phyloP scores from a whole-genome alignment of 2,797 vertebrate genomes.

The Menidia menidia region DNA sequence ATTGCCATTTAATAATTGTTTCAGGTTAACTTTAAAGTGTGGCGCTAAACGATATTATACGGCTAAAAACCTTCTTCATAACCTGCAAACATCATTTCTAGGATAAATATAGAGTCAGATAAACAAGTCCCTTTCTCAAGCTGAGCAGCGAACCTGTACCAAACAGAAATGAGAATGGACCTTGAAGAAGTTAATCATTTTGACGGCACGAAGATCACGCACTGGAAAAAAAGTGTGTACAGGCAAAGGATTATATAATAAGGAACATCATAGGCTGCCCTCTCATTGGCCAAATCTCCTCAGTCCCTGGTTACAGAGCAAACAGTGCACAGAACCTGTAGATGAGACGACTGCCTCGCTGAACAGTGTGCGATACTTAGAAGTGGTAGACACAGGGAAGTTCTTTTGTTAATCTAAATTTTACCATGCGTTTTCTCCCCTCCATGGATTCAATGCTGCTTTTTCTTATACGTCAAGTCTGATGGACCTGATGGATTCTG shows the following conservation, averaged over 20 bases:
- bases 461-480: background rate
- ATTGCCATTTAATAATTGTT: constrained; percentile 42
- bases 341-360: constrained; percentile 28
- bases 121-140: constrained; percentile 19
- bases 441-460: background rate
- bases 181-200: constrained; percentile 12
- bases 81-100: constrained; percentile 4
- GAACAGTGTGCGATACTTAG: constrained; percentile 20
- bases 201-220: constrained; percentile 12
- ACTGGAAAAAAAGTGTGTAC: constrained; percentile 15
- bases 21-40: constrained; percentile 25
- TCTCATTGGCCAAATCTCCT: constrained; percentile 46
- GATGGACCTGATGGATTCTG: constrained; percentile 14
- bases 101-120: background rate
- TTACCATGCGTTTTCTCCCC: constrained; percentile 6
- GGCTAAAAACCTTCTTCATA: constrained; percentile 10
- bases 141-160: background rate
- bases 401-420: constrained; percentile 15
- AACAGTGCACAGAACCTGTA: constrained; percentile 57
- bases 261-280: constrained; percentile 17
- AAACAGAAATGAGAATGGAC: constrained; percentile 12
- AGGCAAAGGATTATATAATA: constrained; percentile 39
- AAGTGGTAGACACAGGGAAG: constrained; percentile 10
- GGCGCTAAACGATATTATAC: constrained; percentile 34
- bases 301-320: constrained; percentile 63